These are phyloP conservation scores for Idaea dimidiata DNA, from an alignment of 2,888 invertebrate genomes.

Conservation along the genomic window DNA sequence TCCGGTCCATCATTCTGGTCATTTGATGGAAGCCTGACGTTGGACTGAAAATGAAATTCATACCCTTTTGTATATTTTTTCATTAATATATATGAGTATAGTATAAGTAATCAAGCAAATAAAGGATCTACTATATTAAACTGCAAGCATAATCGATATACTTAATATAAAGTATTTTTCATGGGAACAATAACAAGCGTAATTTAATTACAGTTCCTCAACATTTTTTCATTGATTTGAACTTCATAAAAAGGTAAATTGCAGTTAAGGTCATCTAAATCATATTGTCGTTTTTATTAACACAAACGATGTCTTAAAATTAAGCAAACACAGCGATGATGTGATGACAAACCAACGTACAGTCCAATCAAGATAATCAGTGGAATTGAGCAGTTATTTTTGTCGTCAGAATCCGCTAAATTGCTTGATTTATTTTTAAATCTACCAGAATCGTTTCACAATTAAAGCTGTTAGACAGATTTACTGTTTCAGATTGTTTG, in stretches of 20 bases:
- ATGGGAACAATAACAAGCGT: not conserved
- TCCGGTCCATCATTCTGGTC: constrained; percentile 88
- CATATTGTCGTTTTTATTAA: not conserved
- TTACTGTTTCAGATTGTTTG: not conserved
- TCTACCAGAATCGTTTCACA: not conserved
- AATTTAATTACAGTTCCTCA: not conserved
- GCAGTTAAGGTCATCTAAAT: not conserved
- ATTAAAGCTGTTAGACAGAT: not conserved
- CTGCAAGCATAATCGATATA: not conserved
- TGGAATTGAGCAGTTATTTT: not conserved
- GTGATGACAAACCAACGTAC: constrained; percentile 10
- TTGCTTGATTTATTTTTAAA: not conserved
- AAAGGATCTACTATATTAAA: not conserved
- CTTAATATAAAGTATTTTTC: not conserved
- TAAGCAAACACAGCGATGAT: constrained; percentile 10
- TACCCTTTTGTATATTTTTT: not conserved
- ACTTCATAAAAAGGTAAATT: not conserved
- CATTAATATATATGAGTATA: too few species aligned
- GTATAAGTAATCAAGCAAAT: not conserved
- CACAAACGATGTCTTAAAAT: not conserved
- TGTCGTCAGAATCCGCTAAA: not conserved
- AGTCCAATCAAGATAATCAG: not conserved
- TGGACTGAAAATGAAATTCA: constrained; percentile 57
- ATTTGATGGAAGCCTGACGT: constrained; percentile 84
- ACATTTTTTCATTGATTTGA: not conserved